A percentile compares a stretch with the other conserved stretches of the same genome.
Evolutionary conservation across 2,797 vertebrate species (phyloP).

Genomic region (Melanotaenia maccullochi): DNA sequence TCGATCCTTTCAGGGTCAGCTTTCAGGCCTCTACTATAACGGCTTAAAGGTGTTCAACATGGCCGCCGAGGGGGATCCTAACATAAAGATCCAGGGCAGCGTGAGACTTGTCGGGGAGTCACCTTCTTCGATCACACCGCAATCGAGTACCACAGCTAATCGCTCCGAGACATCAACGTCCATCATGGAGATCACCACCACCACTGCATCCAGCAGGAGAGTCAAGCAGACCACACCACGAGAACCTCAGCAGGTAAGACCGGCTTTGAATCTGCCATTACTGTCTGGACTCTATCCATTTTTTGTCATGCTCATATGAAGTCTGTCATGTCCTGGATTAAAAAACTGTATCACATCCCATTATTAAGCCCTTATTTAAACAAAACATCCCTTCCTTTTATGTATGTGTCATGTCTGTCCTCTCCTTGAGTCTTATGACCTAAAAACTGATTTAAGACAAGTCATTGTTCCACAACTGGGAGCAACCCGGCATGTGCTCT

Average conservation of each 20-base stretch:
- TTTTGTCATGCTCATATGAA: constrained; percentile 27
- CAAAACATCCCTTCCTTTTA: constrained; percentile 15
- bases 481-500: constrained; percentile 32
- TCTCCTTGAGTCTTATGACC: constrained; percentile 40
- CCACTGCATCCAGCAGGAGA: constrained; percentile 90
- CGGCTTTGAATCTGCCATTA: constrained; percentile 10
- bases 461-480: constrained; percentile 41
- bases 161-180: constrained; percentile 96
- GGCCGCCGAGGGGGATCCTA: constrained; percentile 96
- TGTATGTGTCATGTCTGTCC: constrained; percentile 15
- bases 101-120: constrained; percentile 97
- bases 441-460: constrained; percentile 50
- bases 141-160: constrained; percentile 95
- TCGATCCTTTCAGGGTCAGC: constrained; percentile 98
- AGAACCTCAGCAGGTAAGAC: constrained; percentile 92
- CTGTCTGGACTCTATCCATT: constrained; percentile 15
- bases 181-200: constrained; percentile 94
- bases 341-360: constrained; percentile 8
- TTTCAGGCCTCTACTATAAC: constrained; percentile 99
- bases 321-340: constrained; percentile 34
- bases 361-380: constrained; percentile 17
- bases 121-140: constrained; percentile 93
- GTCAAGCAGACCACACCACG: constrained; percentile 91
- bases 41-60: constrained; percentile 99
- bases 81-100: constrained; percentile 95